Base-by-base conservation (phyloP, 2,797 vertebrate species). In the Esox masquinongy region DNA sequence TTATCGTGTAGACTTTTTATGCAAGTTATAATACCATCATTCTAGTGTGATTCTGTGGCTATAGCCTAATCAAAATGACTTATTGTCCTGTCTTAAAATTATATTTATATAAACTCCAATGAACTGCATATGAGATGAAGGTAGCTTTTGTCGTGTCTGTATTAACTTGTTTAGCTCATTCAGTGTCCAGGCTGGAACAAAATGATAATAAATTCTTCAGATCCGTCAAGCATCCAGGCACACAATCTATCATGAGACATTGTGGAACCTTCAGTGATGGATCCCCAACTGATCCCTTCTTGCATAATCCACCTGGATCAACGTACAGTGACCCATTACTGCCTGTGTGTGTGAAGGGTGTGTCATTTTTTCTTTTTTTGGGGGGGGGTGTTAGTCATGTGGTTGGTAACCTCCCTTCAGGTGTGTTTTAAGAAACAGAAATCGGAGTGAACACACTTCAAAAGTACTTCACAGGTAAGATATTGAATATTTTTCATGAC, bases 401-500 rank as follows among this genome's bases (percentile, higher is more conserved):
- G 74, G 36, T 47, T 78, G 76, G 76, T 73, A 80, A 86, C 56
- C 73, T 77, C 77, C 84, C 82, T 79, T 77, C 17, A 83, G 76
- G 24, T 80, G 75, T 69, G 70, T 81, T 80, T 81, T 83, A 47
- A 31, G 24, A 26, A 29, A 64, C 61, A 14, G 29, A 26, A 64
- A 49, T 73, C 49, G 17, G 0, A 68, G 11, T 77, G 79, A 7
- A 16, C 69, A 70, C 43, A 47, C 17, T 66, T 31, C 76, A 63
- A 24, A 83, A 8, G 15, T 77, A 75, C 76, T 70, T 39, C 74
- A 70, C 80, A 87, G 88, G 90, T 91, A 88, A 82, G 88, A 78
- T 24, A 4, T 26, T 66, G 12, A 1, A 4, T 76, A 29, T 19
- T 8, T n/a, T 43, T 70, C 72, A 43, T 8, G 9, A 0, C 1